These are phyloP conservation scores for Aplysina aerophoba DNA, from an alignment of 37 sponge, comb jelly and placozoan species.

Conservation along the genomic window DNA sequence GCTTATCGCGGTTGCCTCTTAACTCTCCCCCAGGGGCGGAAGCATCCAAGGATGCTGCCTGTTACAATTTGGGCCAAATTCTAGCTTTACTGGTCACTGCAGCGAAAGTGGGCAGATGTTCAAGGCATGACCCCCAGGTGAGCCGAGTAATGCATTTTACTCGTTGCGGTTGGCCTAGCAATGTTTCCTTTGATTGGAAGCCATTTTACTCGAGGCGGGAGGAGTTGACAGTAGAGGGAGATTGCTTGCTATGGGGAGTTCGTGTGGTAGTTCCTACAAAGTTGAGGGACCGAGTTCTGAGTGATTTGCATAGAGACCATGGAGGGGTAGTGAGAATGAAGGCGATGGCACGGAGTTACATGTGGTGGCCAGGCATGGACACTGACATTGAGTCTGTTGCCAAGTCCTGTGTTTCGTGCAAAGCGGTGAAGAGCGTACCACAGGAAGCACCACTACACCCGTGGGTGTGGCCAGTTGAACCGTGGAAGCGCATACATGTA, in stretches of 20 bases:
- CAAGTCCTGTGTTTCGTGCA: not conserved
- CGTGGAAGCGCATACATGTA: slow-evolving; percentile 18
- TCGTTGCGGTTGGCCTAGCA: slow-evolving; percentile 11
- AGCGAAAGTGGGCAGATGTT: not conserved
- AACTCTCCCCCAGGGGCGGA: not conserved
- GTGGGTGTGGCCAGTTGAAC: slow-evolving; percentile 16
- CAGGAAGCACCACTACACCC: slow-evolving; percentile 10
- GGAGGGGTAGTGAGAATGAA: slow-evolving; percentile 13
- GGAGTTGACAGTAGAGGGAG: slow-evolving; percentile 8
- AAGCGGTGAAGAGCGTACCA: not conserved
- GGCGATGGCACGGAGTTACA: slow-evolving; percentile 8
- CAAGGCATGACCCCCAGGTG: not conserved
- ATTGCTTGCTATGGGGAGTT: not conserved
- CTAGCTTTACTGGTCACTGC: not conserved
- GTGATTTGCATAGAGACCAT: slow-evolving; percentile 5
- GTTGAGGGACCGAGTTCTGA: not conserved
- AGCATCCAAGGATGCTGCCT: not conserved
- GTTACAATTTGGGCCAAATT: slow-evolving; percentile 15
- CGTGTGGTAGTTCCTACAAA: slow-evolving; percentile 14
- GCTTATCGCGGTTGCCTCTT: slow-evolving; percentile 13
- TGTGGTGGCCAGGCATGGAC: slow-evolving; percentile 30
- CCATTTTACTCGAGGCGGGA: not conserved
- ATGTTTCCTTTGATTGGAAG: not conserved
- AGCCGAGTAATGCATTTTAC: not conserved
- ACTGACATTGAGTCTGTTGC: not conserved